Percentiles rank a stretch among this genome's conserved stretches.
phyloP scores from a whole-genome alignment of 2,113 vertebrate genomes.

The Suncus etruscus region DNA sequence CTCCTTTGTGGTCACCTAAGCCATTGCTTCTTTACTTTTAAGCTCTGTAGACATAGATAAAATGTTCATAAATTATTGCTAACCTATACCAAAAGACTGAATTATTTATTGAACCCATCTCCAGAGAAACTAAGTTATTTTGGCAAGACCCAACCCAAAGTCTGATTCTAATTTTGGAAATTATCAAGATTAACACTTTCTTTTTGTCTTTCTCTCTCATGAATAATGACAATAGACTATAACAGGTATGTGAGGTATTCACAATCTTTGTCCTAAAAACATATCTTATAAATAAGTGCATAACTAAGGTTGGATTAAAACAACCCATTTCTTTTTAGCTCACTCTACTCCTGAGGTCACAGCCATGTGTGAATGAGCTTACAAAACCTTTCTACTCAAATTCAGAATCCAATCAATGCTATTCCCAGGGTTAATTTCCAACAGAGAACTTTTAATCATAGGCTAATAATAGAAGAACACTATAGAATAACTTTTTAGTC shows the following conservation, averaged over 20 bases:
- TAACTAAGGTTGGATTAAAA: slow-evolving; percentile 27
- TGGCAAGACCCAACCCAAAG: neutral
- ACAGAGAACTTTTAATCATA: slow-evolving; percentile 28
- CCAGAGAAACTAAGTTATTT: slow-evolving; percentile 14
- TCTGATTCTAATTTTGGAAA: slow-evolving; percentile 16
- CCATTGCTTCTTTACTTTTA: slow-evolving; percentile 31
- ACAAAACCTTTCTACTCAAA: slow-evolving; percentile 45
- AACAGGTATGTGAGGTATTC: neutral
- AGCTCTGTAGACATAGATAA: neutral
- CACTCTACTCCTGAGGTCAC: neutral
- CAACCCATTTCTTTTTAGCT: neutral
- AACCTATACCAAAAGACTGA: slow-evolving; percentile 25
- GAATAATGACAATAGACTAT: neutral
- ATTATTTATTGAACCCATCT: slow-evolving; percentile 7
- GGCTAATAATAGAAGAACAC: slow-evolving; percentile 1
- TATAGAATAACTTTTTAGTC: neutral
- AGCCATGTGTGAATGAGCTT: neutral
- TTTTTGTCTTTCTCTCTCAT: slow-evolving; percentile 27
- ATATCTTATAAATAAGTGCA: slow-evolving; percentile 32
- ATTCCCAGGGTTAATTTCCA: slow-evolving; percentile 46
- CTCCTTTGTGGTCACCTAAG: slow-evolving; percentile 7
- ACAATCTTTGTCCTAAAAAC: slow-evolving; percentile 35
- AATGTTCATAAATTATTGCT: slow-evolving; percentile 22
- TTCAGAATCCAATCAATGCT: neutral
- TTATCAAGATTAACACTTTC: slow-evolving; percentile 35